phyloP scores from a whole-genome alignment of 2,797 vertebrate species.

The Pseudotriccus pelzelni region DNA sequence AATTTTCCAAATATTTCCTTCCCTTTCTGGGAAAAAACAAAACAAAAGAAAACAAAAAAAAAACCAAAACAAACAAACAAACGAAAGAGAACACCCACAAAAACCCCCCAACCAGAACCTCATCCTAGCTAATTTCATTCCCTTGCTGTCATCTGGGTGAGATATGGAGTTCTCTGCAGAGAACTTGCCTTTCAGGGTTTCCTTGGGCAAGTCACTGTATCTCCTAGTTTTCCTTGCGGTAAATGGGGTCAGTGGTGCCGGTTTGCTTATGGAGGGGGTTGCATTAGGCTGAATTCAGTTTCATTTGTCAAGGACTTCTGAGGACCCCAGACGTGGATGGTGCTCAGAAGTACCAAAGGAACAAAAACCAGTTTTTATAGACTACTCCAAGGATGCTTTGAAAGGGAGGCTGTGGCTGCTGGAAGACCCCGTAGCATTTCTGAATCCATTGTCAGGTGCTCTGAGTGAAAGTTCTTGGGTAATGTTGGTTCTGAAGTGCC shows the following conservation, averaged over 20 bases:
- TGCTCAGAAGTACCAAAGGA: not conserved
- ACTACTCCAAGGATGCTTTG: not conserved
- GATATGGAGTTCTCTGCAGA: not conserved
- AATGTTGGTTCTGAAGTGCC: not conserved
- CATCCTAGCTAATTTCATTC: constrained; percentile 25
- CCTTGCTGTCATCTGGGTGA: not conserved
- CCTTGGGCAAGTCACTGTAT: not conserved
- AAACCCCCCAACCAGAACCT: not conserved
- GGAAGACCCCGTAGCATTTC: not conserved
- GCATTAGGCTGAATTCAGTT: not conserved
- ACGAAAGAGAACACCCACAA: too few species aligned
- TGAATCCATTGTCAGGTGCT: not conserved
- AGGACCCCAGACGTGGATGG: not conserved
- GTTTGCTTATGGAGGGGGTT: not conserved
- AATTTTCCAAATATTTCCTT: not conserved
- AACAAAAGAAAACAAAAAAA: not conserved
- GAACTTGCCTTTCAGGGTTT: not conserved
- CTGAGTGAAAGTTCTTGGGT: not conserved
- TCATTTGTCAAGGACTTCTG: not conserved
- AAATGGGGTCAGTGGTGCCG: not conserved
- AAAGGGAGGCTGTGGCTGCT: not conserved
- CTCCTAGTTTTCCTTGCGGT: not conserved
- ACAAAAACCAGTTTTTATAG: not conserved
- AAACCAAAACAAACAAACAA: too few species aligned
- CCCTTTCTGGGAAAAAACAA: not conserved